These are phyloP conservation scores for Galeopterus variegatus DNA, from an alignment of 2,113 vertebrate species.

Conservation along the genomic window DNA sequence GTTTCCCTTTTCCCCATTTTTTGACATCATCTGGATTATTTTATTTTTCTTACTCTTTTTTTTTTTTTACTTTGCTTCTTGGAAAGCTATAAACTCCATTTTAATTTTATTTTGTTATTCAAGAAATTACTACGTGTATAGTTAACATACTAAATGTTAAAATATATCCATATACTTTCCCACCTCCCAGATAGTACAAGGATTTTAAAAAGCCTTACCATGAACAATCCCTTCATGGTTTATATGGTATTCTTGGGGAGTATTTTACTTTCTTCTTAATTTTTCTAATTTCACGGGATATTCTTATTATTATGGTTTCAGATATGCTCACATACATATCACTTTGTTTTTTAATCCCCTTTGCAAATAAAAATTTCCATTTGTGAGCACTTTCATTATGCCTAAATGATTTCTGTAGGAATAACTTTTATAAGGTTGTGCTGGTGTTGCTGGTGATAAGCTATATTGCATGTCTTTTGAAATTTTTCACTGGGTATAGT, in stretches of 20 bases:
- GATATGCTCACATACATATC: not conserved
- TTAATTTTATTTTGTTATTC: not conserved
- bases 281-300: not conserved
- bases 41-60: not conserved
- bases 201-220: not conserved
- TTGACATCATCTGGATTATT: not conserved
- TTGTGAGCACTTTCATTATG: not conserved
- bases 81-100: not conserved
- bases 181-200: not conserved
- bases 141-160: not conserved
- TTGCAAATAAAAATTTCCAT: not conserved
- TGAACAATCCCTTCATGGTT: not conserved
- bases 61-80: not conserved
- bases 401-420: not conserved
- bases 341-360: not conserved
- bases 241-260: not conserved
- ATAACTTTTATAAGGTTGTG: not conserved
- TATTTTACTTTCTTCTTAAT: not conserved
- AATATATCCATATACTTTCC: not conserved
- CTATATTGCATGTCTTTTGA: not conserved
- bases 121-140: not conserved
- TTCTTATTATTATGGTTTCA: not conserved
- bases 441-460: no score
- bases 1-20: not conserved
- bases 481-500: not conserved